Conservation (phyloP, 2,113 vertebrate species). For the Chlamydotis undulata region DNA sequence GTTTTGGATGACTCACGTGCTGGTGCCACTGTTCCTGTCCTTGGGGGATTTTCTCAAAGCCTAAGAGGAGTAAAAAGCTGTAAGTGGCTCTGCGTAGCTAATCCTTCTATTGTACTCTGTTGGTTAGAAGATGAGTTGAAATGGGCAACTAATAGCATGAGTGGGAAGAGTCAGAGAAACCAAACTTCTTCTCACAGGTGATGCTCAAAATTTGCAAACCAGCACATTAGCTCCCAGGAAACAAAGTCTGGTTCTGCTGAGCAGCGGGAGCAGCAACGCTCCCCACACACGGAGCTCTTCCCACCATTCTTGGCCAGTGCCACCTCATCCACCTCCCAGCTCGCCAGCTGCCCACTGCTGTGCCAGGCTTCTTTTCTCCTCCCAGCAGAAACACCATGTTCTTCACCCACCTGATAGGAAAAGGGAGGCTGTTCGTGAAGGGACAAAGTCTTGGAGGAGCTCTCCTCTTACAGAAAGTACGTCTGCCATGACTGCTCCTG, state of each 20-base stretch:
- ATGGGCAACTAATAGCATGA: not conserved
- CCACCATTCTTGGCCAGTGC: rapidly evolving
- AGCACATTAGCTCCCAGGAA: not conserved
- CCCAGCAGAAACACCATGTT: rapidly evolving
- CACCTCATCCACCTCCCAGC: not conserved
- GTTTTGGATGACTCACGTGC: not conserved
- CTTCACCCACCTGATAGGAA: not conserved
- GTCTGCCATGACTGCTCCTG: rapidly evolving
- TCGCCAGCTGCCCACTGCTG: not conserved
- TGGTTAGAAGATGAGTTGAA: not conserved
- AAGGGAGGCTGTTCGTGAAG: rapidly evolving
- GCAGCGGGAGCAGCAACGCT: rapidly evolving
- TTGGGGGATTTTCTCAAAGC: not conserved
- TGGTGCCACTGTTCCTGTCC: not conserved
- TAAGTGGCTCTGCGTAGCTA: too few relatives aligned
- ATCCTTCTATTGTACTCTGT: not conserved
- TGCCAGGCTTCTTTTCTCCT: not conserved
- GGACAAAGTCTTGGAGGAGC: not conserved
- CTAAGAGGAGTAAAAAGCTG: not conserved
- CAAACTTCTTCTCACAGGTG: not conserved
- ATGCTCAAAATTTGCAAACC: not conserved
- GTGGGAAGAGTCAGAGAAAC: not conserved
- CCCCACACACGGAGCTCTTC: not conserved
- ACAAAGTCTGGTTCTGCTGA: not conserved
- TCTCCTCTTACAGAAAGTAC: rapidly evolving